phyloP scores from a whole-genome alignment of 2,797 vertebrate genomes.

The Bucorvus abyssinicus region DNA sequence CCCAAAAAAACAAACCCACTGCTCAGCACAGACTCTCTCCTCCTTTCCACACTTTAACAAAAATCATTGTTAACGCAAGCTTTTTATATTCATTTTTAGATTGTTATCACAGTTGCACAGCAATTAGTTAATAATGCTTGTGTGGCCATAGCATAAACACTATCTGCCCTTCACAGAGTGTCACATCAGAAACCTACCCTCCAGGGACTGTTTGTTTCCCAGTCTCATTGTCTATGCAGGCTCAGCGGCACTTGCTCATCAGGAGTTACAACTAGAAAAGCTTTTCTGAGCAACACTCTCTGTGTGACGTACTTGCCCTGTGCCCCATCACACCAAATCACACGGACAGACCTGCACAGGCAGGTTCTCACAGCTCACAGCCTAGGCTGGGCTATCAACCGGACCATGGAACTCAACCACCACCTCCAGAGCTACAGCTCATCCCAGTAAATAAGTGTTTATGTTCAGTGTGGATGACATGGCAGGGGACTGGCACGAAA shows the following conservation, averaged over 20 bases:
- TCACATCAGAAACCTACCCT: background rate
- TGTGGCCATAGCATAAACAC: background rate
- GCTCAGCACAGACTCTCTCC: background rate
- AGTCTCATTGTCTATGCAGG: background rate
- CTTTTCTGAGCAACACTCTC: background rate
- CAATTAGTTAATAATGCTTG: background rate
- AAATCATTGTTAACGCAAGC: background rate
- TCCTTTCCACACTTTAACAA: background rate
- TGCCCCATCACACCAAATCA: background rate
- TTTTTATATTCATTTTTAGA: background rate
- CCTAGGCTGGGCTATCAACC: background rate
- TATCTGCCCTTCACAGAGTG: background rate
- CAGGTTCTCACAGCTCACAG: background rate
- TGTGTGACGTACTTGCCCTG: rapidly evolving
- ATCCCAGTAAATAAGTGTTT: background rate
- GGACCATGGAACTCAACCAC: background rate
- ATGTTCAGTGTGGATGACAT: background rate
- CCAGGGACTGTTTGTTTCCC: background rate
- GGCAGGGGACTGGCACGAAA: background rate
- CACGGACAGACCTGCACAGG: background rate
- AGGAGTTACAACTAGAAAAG: background rate
- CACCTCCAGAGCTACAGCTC: background rate
- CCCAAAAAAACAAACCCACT: background rate
- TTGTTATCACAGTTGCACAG: background rate
- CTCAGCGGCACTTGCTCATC: background rate